Percentiles rank a stretch among this genome's conserved stretches.
phyloP scores from a whole-genome alignment of 2,888 invertebrate species.

The Azorinus chamasolen region DNA sequence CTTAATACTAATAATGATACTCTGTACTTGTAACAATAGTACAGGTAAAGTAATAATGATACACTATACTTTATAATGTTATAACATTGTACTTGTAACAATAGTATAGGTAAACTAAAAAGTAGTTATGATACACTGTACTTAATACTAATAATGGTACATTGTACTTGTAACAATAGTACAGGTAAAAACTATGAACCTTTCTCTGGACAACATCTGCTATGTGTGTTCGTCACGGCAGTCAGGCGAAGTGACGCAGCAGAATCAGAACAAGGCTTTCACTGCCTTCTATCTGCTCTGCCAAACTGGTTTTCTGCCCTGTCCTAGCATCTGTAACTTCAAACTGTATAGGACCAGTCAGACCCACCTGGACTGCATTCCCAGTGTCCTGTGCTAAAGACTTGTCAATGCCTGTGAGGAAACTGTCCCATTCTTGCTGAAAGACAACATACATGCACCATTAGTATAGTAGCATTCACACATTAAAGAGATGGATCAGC shows the following conservation, averaged over 20 bases:
- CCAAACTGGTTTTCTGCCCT: slow-evolving; percentile 62
- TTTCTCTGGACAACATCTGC: slow-evolving; percentile 49
- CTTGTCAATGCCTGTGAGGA: slow-evolving; percentile 72
- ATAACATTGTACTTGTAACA: too few relatives aligned
- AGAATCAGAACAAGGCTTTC: slow-evolving; percentile 73
- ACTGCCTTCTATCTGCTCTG: slow-evolving; percentile 53
- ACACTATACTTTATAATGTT: too few relatives aligned
- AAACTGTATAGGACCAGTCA: slow-evolving; percentile 67
- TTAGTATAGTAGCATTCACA: too few relatives aligned
- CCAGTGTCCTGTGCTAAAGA: slow-evolving; percentile 48
- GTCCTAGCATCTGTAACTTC: slow-evolving; percentile 73
- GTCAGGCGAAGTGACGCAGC: slow-evolving; percentile 84
- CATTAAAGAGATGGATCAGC: too few relatives aligned
- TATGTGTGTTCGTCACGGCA: slow-evolving; percentile 84
- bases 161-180: too few relatives aligned
- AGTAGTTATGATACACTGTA: too few relatives aligned
- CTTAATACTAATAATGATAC: too few relatives aligned
- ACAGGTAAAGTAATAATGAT: too few relatives aligned
- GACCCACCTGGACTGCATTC: slow-evolving; percentile 59
- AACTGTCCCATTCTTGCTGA: slow-evolving; percentile 77
- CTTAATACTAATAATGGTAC: too few relatives aligned
- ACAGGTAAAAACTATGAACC: too few relatives aligned
- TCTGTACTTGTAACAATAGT: too few relatives aligned
- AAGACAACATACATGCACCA: slow-evolving; percentile 27
- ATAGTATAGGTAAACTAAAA: too few relatives aligned